A percentile compares a stretch with the other conserved stretches of the same genome.
Evolutionary conservation across 2,113 vertebrate genomes (phyloP).

Genomic region (Ifrita kowaldi): DNA sequence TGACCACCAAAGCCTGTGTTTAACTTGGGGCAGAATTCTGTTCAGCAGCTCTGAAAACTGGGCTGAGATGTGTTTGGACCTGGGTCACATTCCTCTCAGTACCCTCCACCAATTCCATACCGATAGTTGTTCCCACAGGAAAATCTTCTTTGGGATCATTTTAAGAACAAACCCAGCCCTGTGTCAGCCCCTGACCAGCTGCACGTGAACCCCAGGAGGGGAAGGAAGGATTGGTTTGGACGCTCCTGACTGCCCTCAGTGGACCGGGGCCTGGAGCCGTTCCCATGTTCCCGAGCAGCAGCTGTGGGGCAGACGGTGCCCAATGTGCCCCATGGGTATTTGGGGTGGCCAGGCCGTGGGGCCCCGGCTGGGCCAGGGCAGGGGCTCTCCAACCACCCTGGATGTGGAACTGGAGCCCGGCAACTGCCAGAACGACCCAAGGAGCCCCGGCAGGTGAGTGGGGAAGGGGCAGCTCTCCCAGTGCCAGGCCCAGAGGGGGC

Average conservation of each 20-base stretch:
- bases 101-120: neutral
- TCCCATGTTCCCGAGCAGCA: fast-evolving
- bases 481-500: fast-evolving
- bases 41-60: neutral
- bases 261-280: neutral
- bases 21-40: neutral
- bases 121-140: neutral
- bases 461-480: neutral
- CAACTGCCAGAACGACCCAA: neutral
- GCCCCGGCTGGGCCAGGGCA: neutral
- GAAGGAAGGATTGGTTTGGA: neutral
- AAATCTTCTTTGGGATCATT: neutral
- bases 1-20: neutral
- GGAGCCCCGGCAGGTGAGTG: neutral
- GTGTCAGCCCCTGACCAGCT: neutral
- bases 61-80: neutral
- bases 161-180: neutral
- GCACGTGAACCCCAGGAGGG: fast-evolving
- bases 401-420: neutral
- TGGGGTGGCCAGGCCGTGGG: neutral
- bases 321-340: fast-evolving
- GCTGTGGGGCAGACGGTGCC: neutral
- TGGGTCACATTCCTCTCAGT: too few species aligned
- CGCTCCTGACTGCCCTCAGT: neutral
- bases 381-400: neutral